A percentile compares a stretch with the other conserved stretches of the same genome.
Evolutionary conservation across 2,888 invertebrate species (phyloP).

Genomic region (Pandemis heparana): DNA sequence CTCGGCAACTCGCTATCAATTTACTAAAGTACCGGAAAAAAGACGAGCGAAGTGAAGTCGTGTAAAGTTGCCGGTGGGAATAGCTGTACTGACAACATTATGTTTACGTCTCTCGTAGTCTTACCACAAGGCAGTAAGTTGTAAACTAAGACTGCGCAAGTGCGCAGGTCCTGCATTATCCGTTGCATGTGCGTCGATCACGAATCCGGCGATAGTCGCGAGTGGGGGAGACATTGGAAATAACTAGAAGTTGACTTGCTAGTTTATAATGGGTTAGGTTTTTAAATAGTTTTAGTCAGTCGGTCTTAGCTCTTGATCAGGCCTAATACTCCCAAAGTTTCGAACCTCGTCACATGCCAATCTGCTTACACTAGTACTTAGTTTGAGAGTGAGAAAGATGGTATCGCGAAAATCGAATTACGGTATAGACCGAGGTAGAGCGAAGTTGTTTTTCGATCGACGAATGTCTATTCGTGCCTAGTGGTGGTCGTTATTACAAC

Average conservation of each 20-base stretch:
- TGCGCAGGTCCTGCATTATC: slow-evolving; percentile 5
- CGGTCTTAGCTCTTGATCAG: no score
- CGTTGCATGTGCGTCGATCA: slow-evolving; percentile 30
- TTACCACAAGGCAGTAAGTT: neutral
- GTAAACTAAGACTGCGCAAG: neutral
- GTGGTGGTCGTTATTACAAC: no score
- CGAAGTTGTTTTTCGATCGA: no score
- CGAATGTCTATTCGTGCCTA: no score
- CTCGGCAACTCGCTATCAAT: slow-evolving; percentile 31
- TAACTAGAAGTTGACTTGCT: neutral
- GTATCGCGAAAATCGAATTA: no score
- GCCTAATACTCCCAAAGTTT: no score
- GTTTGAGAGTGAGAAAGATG: no score
- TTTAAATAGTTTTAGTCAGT: neutral
- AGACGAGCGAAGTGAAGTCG: slow-evolving; percentile 15
- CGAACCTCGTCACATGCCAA: no score
- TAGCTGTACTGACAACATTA: neutral
- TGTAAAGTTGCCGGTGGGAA: slow-evolving; percentile 25
- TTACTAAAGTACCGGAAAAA: slow-evolving; percentile 33
- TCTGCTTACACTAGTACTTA: no score
- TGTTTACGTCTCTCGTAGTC: neutral
- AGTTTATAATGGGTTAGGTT: neutral
- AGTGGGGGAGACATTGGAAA: slow-evolving; percentile 6
- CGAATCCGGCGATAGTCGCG: slow-evolving; percentile 12
- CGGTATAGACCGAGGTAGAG: no score